Evolutionary conservation across 2,888 invertebrate species (phyloP).

Genomic region (Acronicta leporina): DNA sequence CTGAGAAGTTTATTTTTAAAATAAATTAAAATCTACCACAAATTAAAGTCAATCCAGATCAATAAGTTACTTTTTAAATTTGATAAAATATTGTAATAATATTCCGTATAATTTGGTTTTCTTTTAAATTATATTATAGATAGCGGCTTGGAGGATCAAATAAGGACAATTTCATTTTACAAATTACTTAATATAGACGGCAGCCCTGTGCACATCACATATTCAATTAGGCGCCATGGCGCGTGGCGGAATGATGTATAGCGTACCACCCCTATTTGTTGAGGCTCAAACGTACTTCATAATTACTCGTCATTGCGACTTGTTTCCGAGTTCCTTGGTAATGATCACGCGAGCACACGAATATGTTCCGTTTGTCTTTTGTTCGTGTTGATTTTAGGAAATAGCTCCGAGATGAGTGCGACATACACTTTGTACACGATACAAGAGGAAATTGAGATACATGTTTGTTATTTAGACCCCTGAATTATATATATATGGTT

Average conservation of each 20-base stretch:
- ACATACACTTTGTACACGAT: neutral
- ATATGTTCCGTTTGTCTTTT: conserved; percentile 34
- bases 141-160: neutral
- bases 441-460: neutral
- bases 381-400: conserved; percentile 36
- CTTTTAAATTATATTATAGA: neutral
- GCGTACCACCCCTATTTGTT: conserved; percentile 51
- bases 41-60: no score
- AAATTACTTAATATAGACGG: neutral
- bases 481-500: neutral
- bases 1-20: neutral
- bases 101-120: no score
- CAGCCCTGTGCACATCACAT: conserved; percentile 43
- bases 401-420: conserved; percentile 1
- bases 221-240: conserved; percentile 49
- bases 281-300: conserved; percentile 41
- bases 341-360: conserved; percentile 19
- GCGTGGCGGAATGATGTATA: conserved; percentile 44
- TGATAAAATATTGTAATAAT: no score
- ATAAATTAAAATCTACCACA: no score
- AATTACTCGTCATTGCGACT: conserved; percentile 53
- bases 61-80: no score
- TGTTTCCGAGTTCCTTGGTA: conserved; percentile 26
- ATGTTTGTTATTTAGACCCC: neutral
- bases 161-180: neutral